Evolutionary conservation across 2,113 vertebrate species (phyloP), one percentile per base, ranked within the genome.

Genomic region (Scartelaos histophorus): DNA sequence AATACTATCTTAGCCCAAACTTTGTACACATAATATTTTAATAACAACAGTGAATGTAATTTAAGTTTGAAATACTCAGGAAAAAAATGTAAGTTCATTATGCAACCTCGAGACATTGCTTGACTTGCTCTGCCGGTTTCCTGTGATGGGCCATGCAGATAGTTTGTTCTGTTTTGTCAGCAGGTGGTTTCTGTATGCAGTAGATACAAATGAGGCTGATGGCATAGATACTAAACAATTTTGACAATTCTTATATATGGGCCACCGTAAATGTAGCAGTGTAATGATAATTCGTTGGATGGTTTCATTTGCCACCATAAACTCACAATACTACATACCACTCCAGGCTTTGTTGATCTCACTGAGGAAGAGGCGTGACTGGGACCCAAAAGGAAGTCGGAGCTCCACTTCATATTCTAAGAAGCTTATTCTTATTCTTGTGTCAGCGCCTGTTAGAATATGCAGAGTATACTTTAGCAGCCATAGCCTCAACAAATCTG

Each of bases 351-450:
- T 90, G 90, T 90, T 70, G 45, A 98, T 85, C 91, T 96, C 95
- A 19, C 91, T 90, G 47, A 98, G 94, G 84, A 99, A 98, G 0
- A 74, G 81, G 11, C 95, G 94, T 0, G 95, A 95, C 25, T 96
- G 95, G 2, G 97, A 99, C 7, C 97, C 97, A 29, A 99, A 99
- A 0, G 96, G 97, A 54, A 99, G 85, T 38, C 56, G 93, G 75
- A 97, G 89, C 3, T 87, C 67, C 22, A 98, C 77, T 0, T 78
- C 89, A 2, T 90, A 82, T 0, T 91, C 90, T 0, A 57, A 84
- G 1, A 92, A 94, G 17, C 81, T 88, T 15, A 99, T 80, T 86
- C 76, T 93, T 21, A 98, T 69, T 0, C 92, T 95, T 71, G 96
- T 95, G 51, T 99, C 97, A 0, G 96, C 94, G 45, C 97, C 97